These are phyloP conservation scores for Chlorops oryzae DNA, from an alignment of 1,140 invertebrate genomes.

Conservation along the genomic window DNA sequence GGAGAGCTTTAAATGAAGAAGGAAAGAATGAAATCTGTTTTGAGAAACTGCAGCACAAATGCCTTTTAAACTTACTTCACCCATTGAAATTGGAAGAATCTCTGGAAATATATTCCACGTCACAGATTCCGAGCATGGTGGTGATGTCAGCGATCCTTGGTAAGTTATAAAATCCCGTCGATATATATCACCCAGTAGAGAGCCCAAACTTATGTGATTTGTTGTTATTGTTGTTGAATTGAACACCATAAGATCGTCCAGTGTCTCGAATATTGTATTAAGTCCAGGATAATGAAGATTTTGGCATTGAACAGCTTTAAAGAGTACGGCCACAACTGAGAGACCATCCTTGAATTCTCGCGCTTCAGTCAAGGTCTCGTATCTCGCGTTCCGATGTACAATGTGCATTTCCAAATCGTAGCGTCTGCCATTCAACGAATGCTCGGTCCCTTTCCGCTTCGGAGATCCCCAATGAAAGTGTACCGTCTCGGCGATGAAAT, in stretches of 20 bases:
- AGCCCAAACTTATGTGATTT: constrained; percentile 24
- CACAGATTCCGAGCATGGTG: constrained; percentile 81
- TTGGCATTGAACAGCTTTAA: constrained; percentile 20
- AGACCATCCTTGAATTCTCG: constrained; percentile 23
- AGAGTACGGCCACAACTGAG: constrained; percentile 30
- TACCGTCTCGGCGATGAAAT: constrained; percentile 57
- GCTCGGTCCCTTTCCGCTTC: constrained; percentile 26
- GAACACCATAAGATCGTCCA: constrained; percentile 25
- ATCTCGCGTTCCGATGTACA: constrained; percentile 32
- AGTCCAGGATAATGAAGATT: constrained; percentile 21
- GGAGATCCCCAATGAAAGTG: constrained; percentile 61
- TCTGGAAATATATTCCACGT: constrained; percentile 84
- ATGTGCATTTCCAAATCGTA: constrained; percentile 40
- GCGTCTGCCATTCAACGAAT: constrained; percentile 23
- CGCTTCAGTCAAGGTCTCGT: constrained; percentile 22
- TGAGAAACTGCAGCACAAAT: neutral
- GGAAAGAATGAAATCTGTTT: neutral
- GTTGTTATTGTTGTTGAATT: constrained; percentile 45
- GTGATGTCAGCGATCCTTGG: constrained; percentile 82
- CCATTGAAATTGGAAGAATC: constrained; percentile 58
- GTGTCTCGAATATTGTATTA: constrained; percentile 25
- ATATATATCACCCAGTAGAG: constrained; percentile 46
- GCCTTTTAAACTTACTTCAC: constrained; percentile 9
- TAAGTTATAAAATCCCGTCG: constrained; percentile 70
- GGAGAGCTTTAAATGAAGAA: constrained; percentile 48